Percentiles rank a stretch among this genome's conserved stretches.
Evolutionary conservation across 2,113 vertebrate species (phyloP).

Genomic region (Strix uralensis): DNA sequence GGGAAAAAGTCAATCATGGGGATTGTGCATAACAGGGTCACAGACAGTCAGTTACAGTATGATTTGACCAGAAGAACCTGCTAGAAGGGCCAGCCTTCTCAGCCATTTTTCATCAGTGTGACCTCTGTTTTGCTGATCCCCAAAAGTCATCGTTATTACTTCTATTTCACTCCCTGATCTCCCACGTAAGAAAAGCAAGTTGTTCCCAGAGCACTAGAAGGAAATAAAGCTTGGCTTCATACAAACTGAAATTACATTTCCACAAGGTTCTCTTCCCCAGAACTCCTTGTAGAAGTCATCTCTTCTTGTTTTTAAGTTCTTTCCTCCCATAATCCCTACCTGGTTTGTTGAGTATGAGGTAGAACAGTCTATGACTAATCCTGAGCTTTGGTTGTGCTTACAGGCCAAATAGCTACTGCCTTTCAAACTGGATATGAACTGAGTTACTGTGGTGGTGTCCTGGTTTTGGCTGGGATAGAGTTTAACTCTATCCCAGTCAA

Average conservation of each 20-base stretch:
- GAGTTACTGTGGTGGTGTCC: background rate
- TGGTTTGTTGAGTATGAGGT: background rate
- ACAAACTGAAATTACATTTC: background rate
- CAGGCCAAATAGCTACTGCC: background rate
- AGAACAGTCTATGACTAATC: background rate
- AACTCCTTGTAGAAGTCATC: background rate
- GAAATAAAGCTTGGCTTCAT: background rate
- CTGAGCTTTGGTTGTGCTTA: background rate
- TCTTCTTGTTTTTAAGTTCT: background rate
- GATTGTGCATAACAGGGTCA: background rate
- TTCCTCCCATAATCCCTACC: background rate
- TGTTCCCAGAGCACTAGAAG: background rate
- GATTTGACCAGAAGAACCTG: background rate
- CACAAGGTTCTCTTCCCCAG: background rate
- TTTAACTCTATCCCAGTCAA: no score
- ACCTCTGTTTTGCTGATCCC: background rate
- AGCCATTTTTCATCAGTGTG: background rate
- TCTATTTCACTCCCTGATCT: background rate
- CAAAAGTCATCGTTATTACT: background rate
- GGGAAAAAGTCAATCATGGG: background rate
- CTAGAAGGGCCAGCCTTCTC: background rate
- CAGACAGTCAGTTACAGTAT: background rate
- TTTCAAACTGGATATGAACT: background rate
- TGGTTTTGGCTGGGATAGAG: no score
- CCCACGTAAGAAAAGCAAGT: background rate